A percentile compares a stretch with the other conserved stretches of the same genome.
Conservation (phyloP, 2,113 vertebrate genomes). For the Chloropsis cyanopogon region DNA sequence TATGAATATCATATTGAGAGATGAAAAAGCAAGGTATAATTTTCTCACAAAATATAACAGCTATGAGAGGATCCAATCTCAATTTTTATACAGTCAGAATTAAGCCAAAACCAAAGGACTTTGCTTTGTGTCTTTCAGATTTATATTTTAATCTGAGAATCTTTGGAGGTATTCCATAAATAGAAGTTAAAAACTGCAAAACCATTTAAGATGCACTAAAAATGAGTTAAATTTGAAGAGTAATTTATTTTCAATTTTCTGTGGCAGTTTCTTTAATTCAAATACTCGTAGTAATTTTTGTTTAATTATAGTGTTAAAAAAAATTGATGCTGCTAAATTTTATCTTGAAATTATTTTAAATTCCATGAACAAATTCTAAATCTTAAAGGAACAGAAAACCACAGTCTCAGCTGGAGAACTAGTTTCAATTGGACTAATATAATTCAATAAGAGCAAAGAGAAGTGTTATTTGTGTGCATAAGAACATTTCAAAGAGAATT, state of each 20-base stretch:
- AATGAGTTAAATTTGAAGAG: neutral
- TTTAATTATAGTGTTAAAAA: neutral
- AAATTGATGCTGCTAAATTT: neutral
- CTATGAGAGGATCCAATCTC: neutral
- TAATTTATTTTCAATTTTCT: neutral
- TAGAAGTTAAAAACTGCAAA: neutral
- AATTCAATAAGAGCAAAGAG: neutral
- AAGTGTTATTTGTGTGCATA: neutral
- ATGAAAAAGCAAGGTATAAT: neutral
- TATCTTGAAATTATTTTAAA: neutral
- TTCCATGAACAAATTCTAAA: neutral
- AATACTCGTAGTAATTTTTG: neutral
- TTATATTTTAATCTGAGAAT: neutral
- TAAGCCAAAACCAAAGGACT: neutral
- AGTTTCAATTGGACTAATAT: neutral
- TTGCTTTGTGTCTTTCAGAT: neutral
- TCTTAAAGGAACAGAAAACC: neutral
- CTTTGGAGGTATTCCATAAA: neutral
- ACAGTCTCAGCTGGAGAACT: neutral
- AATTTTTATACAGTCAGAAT: neutral
- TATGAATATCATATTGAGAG: neutral
- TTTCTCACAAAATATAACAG: neutral
- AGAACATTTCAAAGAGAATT: neutral
- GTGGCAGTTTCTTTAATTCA: neutral
- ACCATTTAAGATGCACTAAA: neutral